A percentile compares a stretch with the other conserved stretches of the same genome.
Evolutionary conservation across 2,888 invertebrate genomes (phyloP).

Genomic region (Apodemia zela): DNA sequence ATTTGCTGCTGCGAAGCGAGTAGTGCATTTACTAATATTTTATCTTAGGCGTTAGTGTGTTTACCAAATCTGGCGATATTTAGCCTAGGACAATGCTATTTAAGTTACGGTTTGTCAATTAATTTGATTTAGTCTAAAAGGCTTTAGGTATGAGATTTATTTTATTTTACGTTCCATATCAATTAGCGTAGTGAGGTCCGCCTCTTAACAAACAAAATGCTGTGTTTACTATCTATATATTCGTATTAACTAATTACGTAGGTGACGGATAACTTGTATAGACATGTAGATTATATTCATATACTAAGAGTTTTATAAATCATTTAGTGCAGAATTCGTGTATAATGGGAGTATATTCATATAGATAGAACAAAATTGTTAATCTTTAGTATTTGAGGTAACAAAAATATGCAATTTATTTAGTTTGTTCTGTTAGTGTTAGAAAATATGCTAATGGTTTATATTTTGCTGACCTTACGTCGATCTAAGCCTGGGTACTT

Average conservation of each 20-base stretch:
- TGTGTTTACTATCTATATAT: constrained; percentile 55
- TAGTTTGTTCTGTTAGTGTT: constrained; percentile 36
- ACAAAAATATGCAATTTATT: constrained; percentile 20
- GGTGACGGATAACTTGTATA: constrained; percentile 45
- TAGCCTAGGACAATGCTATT: constrained; percentile 32
- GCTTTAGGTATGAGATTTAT: constrained; percentile 54
- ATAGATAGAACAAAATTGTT: constrained; percentile 64
- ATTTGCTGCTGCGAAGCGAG: constrained; percentile 50
- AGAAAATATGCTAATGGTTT: constrained; percentile 26
- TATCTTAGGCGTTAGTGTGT: constrained; percentile 69
- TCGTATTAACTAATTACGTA: constrained; percentile 56
- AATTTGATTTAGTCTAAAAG: constrained; percentile 33
- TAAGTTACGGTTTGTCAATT: constrained; percentile 65
- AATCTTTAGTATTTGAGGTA: constrained; percentile 35
- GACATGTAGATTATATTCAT: constrained; percentile 65
- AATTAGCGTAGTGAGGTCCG: constrained; percentile 44
- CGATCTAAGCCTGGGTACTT: constrained; percentile 27
- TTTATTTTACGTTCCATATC: constrained; percentile 63
- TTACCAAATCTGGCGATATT: constrained; percentile 67
- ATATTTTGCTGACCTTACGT: constrained; percentile 25
- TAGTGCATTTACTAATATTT: constrained; percentile 80
- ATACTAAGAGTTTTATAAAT: constrained; percentile 63
- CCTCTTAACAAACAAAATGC: constrained; percentile 49
- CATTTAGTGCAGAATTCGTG: constrained; percentile 59
- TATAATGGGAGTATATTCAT: constrained; percentile 62